Conservation (phyloP, 2,113 vertebrate genomes). For the Pyxicephalus adspersus region DNA sequence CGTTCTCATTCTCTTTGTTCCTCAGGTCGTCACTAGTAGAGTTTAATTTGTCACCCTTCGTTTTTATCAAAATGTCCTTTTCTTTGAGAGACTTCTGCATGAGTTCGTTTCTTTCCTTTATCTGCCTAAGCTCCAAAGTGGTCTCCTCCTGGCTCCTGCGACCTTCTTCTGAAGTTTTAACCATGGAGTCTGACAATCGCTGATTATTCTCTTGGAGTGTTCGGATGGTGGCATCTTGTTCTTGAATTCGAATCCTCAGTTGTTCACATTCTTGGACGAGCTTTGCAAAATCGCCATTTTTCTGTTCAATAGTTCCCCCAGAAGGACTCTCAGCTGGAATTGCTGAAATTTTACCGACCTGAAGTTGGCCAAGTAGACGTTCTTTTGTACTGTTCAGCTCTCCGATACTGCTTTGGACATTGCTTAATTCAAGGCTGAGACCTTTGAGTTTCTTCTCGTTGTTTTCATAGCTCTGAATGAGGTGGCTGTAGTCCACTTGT, state of each 20-base stretch:
- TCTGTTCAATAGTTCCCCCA: constrained; percentile 36
- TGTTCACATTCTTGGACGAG: constrained; percentile 69
- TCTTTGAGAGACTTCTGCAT: constrained; percentile 88
- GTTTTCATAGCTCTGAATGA: constrained; percentile 92
- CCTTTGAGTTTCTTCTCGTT: constrained; percentile 86
- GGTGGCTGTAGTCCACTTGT: constrained; percentile 86
- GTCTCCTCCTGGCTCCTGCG: constrained; percentile 73
- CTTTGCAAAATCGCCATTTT: constrained; percentile 1
- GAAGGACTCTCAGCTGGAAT: constrained; percentile 26
- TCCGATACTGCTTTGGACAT: constrained; percentile 90
- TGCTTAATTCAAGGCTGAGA: constrained; percentile 86
- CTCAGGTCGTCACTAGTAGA: constrained; percentile 83
- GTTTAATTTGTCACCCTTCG: constrained; percentile 87
- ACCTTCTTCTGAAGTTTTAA: constrained; percentile 77
- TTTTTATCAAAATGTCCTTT: constrained; percentile 95
- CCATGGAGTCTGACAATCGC: constrained; percentile 81
- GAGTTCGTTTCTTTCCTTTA: constrained; percentile 79
- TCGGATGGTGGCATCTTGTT: constrained; percentile 80
- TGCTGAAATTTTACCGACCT: constrained; percentile 52
- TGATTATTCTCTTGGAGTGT: constrained; percentile 94
- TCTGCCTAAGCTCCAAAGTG: constrained; percentile 77
- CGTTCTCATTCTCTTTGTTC: constrained; percentile 91
- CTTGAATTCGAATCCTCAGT: constrained; percentile 74
- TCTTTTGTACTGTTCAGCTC: constrained; percentile 89
- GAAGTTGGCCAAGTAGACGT: constrained; percentile 85